These are phyloP conservation scores for Corydoras sp. DNA, from an alignment of 2,113 vertebrate genomes.

Conservation along the genomic window DNA sequence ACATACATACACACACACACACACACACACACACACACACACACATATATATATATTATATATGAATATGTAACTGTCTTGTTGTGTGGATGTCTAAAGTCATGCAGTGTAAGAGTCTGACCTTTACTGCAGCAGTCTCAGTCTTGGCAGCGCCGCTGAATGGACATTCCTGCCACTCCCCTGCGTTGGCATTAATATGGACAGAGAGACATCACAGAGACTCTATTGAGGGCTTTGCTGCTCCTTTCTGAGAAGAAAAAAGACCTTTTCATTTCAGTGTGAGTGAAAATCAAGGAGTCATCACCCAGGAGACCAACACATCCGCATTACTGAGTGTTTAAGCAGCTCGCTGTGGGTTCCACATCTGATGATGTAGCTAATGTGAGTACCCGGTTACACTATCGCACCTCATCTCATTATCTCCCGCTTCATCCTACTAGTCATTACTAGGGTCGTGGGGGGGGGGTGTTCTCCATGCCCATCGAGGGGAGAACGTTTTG, in stretches of 20 bases:
- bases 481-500: too few relatives aligned
- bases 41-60: too few relatives aligned
- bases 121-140: neutral
- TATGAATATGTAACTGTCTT: too few relatives aligned
- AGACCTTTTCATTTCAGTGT: conserved; percentile 68
- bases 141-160: neutral
- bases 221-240: conserved; percentile 9
- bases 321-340: conserved; percentile 57
- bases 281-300: conserved; percentile 45
- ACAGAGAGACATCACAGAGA: conserved; percentile 3
- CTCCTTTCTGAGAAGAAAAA: conserved; percentile 19
- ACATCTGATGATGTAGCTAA: neutral
- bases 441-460: too few relatives aligned
- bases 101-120: conserved; percentile 6
- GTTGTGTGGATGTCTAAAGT: neutral
- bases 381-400: too few relatives aligned
- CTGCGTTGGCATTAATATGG: neutral
- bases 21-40: too few relatives aligned
- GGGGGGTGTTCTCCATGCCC: too few relatives aligned
- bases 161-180: conserved; percentile 6
- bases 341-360: conserved; percentile 55
- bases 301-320: conserved; percentile 43
- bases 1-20: too few relatives aligned
- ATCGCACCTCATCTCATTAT: too few relatives aligned
- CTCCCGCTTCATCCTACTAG: too few relatives aligned